Evolutionary conservation across 1,140 invertebrate species (phyloP).

Genomic region (Drosophila kanapiae): DNA sequence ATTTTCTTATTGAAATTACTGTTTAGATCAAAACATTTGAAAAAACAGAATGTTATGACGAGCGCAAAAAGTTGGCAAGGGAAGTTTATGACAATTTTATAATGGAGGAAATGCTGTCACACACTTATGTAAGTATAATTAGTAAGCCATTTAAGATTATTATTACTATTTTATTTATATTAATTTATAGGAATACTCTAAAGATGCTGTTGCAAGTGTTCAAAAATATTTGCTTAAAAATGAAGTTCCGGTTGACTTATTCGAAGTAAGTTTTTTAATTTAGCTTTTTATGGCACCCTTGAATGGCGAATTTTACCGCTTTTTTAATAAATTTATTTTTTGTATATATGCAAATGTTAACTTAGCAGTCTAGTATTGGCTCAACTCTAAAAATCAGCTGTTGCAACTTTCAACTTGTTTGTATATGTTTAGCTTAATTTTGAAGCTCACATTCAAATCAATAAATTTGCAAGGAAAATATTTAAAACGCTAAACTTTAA

Average conservation of each 20-base stretch:
- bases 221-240: slow-evolving; percentile 99
- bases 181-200: slow-evolving; percentile 95
- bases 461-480: too few species aligned
- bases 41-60: slow-evolving; percentile 98
- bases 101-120: slow-evolving; percentile 99
- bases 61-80: slow-evolving; percentile 96
- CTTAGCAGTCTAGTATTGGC: too few species aligned
- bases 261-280: slow-evolving; percentile 91
- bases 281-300: too few species aligned
- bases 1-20: slow-evolving; percentile 24
- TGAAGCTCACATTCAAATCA: too few species aligned
- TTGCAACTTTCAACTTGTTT: too few species aligned
- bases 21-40: slow-evolving; percentile 98
- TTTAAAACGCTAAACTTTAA: too few species aligned
- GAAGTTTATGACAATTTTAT: slow-evolving; percentile 99
- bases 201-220: slow-evolving; percentile 98
- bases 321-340: background rate
- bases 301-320: too few species aligned
- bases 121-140: slow-evolving; percentile 94
- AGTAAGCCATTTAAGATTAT: background rate
- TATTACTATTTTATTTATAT: slow-evolving; percentile 80
- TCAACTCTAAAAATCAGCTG: too few species aligned
- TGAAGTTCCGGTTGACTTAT: slow-evolving; percentile 97
- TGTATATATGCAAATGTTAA: too few species aligned
- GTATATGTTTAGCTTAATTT: too few species aligned